phyloP scores from a whole-genome alignment of 2,797 vertebrate species.

The Eupleurogrammus muticus region DNA sequence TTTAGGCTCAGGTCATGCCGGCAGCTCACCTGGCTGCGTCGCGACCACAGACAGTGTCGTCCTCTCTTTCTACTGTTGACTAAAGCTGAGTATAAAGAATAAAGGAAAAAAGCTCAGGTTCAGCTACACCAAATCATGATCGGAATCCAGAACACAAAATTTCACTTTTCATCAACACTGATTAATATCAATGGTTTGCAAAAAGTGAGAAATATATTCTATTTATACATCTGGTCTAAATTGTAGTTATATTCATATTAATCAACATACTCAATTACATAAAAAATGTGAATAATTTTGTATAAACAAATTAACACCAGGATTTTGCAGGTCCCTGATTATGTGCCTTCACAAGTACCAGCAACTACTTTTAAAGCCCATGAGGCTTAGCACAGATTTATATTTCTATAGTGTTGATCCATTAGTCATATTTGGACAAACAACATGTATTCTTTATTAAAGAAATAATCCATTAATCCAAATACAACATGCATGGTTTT shows the following conservation, averaged over 20 bases:
- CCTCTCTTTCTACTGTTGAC: no score
- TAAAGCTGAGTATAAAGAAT: no score
- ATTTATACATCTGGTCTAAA: background rate
- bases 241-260: background rate
- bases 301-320: background rate
- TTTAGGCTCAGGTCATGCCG: no score
- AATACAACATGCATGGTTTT: slow-evolving; percentile 35
- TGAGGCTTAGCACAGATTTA: background rate
- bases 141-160: background rate
- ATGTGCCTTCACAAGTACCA: background rate
- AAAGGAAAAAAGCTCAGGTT: background rate
- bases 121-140: background rate
- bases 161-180: background rate
- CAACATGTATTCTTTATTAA: no score
- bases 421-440: background rate
- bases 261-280: background rate
- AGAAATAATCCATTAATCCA: no score
- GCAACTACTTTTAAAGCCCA: background rate
- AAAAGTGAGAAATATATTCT: background rate
- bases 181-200: no score
- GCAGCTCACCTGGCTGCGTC: no score
- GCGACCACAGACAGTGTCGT: no score
- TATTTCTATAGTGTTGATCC: background rate
- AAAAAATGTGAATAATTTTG: background rate
- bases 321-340: background rate